Base-by-base conservation (phyloP, 2,797 vertebrate genomes). In the Arremon aurantiirostris region DNA sequence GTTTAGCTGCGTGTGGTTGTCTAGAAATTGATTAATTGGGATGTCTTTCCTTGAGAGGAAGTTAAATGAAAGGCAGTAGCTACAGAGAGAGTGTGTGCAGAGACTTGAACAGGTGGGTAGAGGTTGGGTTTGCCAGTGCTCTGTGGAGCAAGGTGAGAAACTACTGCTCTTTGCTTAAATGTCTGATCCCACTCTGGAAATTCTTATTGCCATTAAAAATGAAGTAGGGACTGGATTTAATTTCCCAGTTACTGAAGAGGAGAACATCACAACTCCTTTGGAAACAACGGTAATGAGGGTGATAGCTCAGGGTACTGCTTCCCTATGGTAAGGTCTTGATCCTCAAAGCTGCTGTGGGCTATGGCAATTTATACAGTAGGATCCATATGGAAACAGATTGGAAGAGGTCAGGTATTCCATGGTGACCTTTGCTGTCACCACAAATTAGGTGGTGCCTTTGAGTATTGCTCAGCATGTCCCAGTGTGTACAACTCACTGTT, bases 1-100 rank as follows among this genome's bases (percentile, higher is more conserved):
- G 30, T 63, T 94, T 70, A 94, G 49, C 94, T 90, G 49, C 82
- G 70, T 94, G 63, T 80, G 66, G 82, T 94, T 94, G 64, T 90
- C 60, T 82, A 44, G 64, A 70, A 94, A 86, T 75, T 95, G 87
- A 63, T 37, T 60, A 92, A 86, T 56, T 69, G 63, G 63, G 72
- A 89, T 70, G 34, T 49, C 72, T 92, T 75, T 93, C 73, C 59
- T 76, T 65, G 49, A 52, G 41, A 72, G 70, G 52, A 79, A 84
- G 77, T 79, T 64, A 88, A 93, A 95, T 53, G 44, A 94, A 92
- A 92, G n/a, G 81, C 93, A 89, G 83, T 39, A 70, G 73, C 79
- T 82, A 46, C 35, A 64, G 82, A 84, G 34, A 3, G 11, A 66
- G 42, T 17, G 35, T 56, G 70, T 63, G 73, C 66, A 73, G 82